Conservation (phyloP, 1,140 invertebrate genomes). For the Philopotamus ludificatus region DNA sequence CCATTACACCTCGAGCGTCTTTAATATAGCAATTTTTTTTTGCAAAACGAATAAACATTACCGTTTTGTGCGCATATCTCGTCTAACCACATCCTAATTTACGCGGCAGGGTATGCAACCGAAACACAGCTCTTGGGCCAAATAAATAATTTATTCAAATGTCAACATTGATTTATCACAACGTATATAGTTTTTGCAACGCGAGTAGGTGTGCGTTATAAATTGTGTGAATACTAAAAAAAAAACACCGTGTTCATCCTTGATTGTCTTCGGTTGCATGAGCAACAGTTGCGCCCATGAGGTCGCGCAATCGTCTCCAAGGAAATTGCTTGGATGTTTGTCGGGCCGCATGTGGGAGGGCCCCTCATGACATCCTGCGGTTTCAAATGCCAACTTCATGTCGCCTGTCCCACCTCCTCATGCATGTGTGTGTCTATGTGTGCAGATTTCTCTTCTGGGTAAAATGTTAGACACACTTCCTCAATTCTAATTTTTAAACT, state of each 20-base stretch:
- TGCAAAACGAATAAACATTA: background rate
- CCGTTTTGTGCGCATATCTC: conserved; percentile 2
- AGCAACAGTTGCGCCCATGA: background rate
- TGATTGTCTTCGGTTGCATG: background rate
- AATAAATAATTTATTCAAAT: too few species aligned
- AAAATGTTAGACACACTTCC: too few species aligned
- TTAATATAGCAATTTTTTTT: conserved; percentile 19
- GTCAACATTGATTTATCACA: background rate
- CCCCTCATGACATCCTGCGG: conserved; percentile 36
- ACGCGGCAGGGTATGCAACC: background rate
- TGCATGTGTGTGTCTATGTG: background rate
- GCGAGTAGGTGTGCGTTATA: background rate
- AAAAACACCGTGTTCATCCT: conserved; percentile 1
- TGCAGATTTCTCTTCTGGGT: background rate
- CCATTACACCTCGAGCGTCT: conserved; percentile 26
- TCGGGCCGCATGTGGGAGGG: conserved; percentile 24
- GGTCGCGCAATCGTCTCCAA: conserved; percentile 18
- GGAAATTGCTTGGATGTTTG: conserved; percentile 18
- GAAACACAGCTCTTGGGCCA: too few species aligned
- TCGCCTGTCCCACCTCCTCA: background rate
- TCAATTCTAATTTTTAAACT: too few species aligned
- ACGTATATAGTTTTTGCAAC: background rate
- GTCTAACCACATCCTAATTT: conserved; percentile 9
- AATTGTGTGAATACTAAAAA: background rate
- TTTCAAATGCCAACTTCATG: conserved; percentile 28